Evolutionary conservation across 2,888 invertebrate species (phyloP).

Genomic region (Tuberolachnus salignus): DNA sequence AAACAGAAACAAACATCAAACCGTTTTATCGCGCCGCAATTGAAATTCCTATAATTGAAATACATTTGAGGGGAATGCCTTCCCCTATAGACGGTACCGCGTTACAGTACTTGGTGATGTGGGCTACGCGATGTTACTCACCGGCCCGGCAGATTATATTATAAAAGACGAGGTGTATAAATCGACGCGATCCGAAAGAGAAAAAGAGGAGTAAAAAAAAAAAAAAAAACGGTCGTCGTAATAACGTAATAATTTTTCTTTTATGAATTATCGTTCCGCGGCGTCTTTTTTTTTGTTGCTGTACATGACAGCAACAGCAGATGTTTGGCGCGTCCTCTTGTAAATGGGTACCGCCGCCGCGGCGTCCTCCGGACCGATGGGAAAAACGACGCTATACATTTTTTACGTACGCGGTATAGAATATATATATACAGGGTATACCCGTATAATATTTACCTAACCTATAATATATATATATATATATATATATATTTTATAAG

Average conservation of each 20-base stretch:
- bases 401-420: not conserved
- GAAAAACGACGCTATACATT: conserved; percentile 47
- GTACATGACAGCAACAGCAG: conserved; percentile 25
- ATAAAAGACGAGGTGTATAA: not conserved
- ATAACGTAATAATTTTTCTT: conserved; percentile 48
- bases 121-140: no score
- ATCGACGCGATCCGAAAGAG: conserved; percentile 22
- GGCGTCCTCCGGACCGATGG: conserved; percentile 17
- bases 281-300: conserved; percentile 40
- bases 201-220: no score
- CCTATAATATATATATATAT: not conserved
- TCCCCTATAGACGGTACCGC: no score
- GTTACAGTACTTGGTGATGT: no score
- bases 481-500: not conserved
- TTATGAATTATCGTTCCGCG: conserved; percentile 50
- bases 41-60: no score
- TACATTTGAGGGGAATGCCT: no score
- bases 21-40: no score
- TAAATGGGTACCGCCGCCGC: not conserved
- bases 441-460: no score
- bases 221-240: conserved; percentile 22
- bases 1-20: no score
- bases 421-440: not conserved
- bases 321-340: conserved; percentile 49
- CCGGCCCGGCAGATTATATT: no score